phyloP scores from a whole-genome alignment of 2,113 vertebrate genomes.

The Castor canadensis region DNA sequence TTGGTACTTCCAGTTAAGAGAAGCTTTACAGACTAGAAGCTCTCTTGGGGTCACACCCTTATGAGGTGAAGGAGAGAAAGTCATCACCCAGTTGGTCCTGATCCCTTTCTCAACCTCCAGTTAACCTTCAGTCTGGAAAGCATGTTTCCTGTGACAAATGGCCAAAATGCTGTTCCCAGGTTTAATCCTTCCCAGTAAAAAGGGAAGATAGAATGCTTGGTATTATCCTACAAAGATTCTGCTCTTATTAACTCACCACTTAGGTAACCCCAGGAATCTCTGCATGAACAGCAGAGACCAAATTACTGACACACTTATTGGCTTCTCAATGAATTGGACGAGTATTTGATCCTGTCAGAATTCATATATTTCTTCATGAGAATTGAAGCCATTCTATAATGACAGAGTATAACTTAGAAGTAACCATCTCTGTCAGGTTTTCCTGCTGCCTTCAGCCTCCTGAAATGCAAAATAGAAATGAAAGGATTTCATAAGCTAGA shows the following conservation, averaged over 20 bases:
- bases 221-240: neutral
- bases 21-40: neutral
- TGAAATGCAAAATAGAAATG: slow-evolving; percentile 21
- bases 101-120: neutral
- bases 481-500: neutral
- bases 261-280: neutral
- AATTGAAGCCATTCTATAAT: neutral
- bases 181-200: no score
- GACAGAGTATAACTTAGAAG: neutral
- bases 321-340: neutral
- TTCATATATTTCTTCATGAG: neutral
- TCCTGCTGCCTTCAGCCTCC: neutral
- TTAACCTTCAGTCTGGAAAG: neutral
- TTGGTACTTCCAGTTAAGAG: neutral
- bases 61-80: neutral
- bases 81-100: neutral
- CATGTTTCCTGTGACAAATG: neutral
- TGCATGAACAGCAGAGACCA: neutral
- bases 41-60: neutral
- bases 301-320: neutral
- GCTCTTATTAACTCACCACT: neutral
- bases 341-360: neutral
- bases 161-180: neutral
- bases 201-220: neutral
- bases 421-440: neutral